These are phyloP conservation scores for Lucilia cuprina DNA, from an alignment of 1,140 invertebrate species.

Conservation along the genomic window DNA sequence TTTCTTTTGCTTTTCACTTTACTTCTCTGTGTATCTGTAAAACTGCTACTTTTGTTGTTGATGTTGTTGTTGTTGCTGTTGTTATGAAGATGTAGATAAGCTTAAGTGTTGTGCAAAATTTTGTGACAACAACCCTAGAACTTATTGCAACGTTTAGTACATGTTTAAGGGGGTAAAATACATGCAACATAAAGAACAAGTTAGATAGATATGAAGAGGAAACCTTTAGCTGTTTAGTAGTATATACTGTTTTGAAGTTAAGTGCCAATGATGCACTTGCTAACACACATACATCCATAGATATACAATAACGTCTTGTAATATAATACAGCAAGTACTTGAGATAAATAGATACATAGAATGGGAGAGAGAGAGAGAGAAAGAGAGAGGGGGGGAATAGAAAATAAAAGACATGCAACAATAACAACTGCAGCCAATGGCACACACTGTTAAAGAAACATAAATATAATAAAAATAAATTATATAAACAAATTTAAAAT, in stretches of 20 bases:
- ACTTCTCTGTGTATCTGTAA: background rate
- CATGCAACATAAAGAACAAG: background rate
- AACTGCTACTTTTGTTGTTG: background rate
- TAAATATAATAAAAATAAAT: background rate
- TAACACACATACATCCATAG: background rate
- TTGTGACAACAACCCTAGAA: conserved; percentile 27
- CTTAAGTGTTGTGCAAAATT: conserved; percentile 28
- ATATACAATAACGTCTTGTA: too few relatives aligned
- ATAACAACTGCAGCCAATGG: background rate
- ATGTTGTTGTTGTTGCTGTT: background rate
- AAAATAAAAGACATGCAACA: background rate
- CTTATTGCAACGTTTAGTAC: conserved; percentile 29
- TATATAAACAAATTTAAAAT: background rate
- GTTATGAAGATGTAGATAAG: conserved; percentile 28
- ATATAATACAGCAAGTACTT: background rate
- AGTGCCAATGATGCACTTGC: conserved; percentile 29
- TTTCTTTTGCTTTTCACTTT: background rate
- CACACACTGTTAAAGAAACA: too few relatives aligned
- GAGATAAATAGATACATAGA: background rate
- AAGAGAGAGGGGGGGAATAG: too few relatives aligned
- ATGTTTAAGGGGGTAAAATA: background rate
- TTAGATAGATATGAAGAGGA: background rate
- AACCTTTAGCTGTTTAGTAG: background rate
- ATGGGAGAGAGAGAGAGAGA: too few relatives aligned
- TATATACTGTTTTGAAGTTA: background rate